Evolutionary conservation across 2,797 vertebrate genomes (phyloP).

Genomic region (Syngnathus acus): DNA sequence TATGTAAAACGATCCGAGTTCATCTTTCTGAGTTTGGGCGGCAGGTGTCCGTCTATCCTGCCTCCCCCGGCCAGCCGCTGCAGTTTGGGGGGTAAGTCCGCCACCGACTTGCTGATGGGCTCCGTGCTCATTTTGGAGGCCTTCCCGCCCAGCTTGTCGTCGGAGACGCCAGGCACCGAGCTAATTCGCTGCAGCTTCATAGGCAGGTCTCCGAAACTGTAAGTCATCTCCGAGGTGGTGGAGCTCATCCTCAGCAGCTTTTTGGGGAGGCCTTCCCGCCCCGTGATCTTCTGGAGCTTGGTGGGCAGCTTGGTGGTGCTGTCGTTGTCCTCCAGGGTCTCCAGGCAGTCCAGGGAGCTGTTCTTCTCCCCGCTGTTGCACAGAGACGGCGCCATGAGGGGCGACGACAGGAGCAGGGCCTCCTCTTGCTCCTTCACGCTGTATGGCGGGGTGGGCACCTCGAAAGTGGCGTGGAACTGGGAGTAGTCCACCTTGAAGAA

Average conservation of each 20-base stretch:
- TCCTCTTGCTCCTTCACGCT: slow-evolving; percentile 98
- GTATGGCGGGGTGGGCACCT: slow-evolving; percentile 89
- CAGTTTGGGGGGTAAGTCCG: slow-evolving; percentile 95
- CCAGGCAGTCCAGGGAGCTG: slow-evolving; percentile 89
- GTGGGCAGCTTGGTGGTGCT: slow-evolving; percentile 85
- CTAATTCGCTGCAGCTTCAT: slow-evolving; percentile 99
- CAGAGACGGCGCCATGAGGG: slow-evolving; percentile 90
- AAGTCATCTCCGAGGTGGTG: slow-evolving; percentile 97
- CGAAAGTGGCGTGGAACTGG: slow-evolving; percentile 97
- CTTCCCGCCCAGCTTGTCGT: slow-evolving; percentile 87
- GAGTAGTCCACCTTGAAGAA: slow-evolving; percentile 99
- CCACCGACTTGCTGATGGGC: slow-evolving; percentile 95
- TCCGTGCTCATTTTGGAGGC: slow-evolving; percentile 83
- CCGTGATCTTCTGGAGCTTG: slow-evolving; percentile 93
- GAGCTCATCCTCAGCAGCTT: slow-evolving; percentile 98
- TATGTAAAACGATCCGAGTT: slow-evolving; percentile 98
- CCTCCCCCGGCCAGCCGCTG: slow-evolving; percentile 87
- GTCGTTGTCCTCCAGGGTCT: slow-evolving; percentile 85
- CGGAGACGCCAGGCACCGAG: slow-evolving; percentile 93
- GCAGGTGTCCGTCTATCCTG: slow-evolving; percentile 92
- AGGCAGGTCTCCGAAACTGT: slow-evolving; percentile 93
- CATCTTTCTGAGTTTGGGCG: slow-evolving; percentile 97
- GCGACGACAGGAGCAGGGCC: slow-evolving; percentile 93
- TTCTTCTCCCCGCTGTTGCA: slow-evolving; percentile 93
- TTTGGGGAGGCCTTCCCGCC: slow-evolving; percentile 90